Base-by-base conservation (phyloP, 2,113 vertebrate species). In the Cephalopterus ornatus region DNA sequence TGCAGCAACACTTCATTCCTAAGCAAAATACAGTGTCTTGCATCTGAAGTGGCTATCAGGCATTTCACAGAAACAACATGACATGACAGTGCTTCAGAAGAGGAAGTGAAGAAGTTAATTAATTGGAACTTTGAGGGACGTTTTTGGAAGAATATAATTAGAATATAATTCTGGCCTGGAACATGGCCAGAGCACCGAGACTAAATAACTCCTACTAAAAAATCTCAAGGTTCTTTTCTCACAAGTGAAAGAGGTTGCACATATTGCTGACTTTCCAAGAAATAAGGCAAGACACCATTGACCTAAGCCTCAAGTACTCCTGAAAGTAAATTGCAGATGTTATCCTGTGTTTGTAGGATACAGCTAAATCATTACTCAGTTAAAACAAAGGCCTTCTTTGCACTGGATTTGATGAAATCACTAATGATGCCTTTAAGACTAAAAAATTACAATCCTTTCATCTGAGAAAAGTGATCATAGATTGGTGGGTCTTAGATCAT, bases 131-230 rank as follows among this genome's bases (percentile, higher is more conserved):
- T 72, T 10, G 37, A 56, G 49, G 44, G 49, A 88, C 92, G 49
- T 46, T 84, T 88, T 91, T 68, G 44, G 85, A 86, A 84, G 58
- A 75, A 58, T 42, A 49, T 73, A 68, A 96, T 93, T 82, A 92
- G 61, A 37, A 67, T 47, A 67, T 47, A 47, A 67, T 47, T 47
- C 53, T 89, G 49, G 32, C 33, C 83, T 93, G 93, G 81, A 95
- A 86, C 17, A 24, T 2, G 0, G 91, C 58, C 88, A 95, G 70
- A 85, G 78, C 27, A 73, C 20, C 41, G 61, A 55, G 52, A 74
- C 65, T 68, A 78, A 76, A 46, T 61, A 84, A 76, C 30, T n/a
- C n/a, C n/a, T n/a, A n/a, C n/a, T n/a, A n/a, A n/a, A n/a, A n/a
- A n/a, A n/a, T n/a, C n/a, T n/a, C n/a, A n/a, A n/a, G n/a, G n/a